Percentiles rank a stretch among this genome's conserved stretches.
These are phyloP conservation scores for Phyllostomus discolor DNA, from an alignment of 2,113 vertebrate genomes.

Conservation along the genomic window DNA sequence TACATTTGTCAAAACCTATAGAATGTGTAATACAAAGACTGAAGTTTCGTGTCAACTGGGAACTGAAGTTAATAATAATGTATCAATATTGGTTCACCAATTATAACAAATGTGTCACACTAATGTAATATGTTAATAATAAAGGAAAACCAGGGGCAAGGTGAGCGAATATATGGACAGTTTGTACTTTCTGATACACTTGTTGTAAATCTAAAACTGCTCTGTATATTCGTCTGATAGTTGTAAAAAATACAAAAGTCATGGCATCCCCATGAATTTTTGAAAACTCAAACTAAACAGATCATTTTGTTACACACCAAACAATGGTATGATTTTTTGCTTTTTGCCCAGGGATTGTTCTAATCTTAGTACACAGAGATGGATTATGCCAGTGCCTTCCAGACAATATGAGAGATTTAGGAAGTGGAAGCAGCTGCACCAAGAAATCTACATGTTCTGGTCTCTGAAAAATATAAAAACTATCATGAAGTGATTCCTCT, in stretches of 20 bases:
- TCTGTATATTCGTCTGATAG: not conserved
- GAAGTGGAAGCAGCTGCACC: not conserved
- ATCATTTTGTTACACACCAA: not conserved
- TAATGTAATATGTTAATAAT: not conserved
- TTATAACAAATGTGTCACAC: not conserved
- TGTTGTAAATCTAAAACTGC: not conserved
- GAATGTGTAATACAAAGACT: not conserved
- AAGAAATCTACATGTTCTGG: not conserved
- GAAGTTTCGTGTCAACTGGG: not conserved
- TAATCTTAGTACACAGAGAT: not conserved
- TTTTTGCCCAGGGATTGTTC: not conserved
- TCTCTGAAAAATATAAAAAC: conserved; percentile 22
- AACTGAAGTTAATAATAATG: not conserved
- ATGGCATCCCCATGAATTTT: not conserved
- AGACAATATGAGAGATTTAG: not conserved
- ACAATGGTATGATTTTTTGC: not conserved
- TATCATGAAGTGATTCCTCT: not conserved
- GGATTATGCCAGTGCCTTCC: not conserved
- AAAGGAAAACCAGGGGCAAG: not conserved
- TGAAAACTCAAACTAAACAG: not conserved
- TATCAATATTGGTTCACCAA: not conserved
- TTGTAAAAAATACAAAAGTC: not conserved
- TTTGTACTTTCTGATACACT: not conserved
- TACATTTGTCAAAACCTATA: not conserved
- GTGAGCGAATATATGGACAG: not conserved